Base-by-base conservation (phyloP, 2,797 vertebrate genomes). In the Peromyscus eremicus region DNA sequence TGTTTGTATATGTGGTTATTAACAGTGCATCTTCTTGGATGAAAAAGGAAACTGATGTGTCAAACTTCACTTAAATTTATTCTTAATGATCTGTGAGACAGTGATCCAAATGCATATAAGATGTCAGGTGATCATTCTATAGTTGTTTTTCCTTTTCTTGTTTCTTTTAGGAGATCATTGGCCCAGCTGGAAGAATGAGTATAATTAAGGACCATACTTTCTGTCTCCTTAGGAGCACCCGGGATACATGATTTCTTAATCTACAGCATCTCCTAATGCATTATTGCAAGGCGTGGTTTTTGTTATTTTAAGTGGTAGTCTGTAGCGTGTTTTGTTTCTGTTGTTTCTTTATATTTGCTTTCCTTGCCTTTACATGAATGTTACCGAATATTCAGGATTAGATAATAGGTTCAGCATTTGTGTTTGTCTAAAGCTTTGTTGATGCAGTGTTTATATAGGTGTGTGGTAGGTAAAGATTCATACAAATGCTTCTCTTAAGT, bases 161-260 rank as follows among this genome's bases (percentile, higher is more conserved):
- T 92, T 94, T 96, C 19, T 73, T 95, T 96, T 93, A 98, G 98
- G 94, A 96, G 96, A 97, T 43, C 2, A 0, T 0, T 68, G 95
- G 40, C 19, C 9, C 79, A 91, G 5, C 6, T n/a, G 12, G 84
- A 93, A 90, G 90, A 0, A 92, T 89, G 83, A 2, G 60, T 80
- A 68, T 75, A 68, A 52, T 43, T 86, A 91, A 94, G 77, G 96
- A 27, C 93, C 64, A 0, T n/a, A 82, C 2, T 89, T 73, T 89
- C 92, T 95, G 6, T 9, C 4, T 62, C 9, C 0, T 34, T 12
- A 92, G 55, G 16, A 34, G 80, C 88, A 57, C 13, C 10, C 0
- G 6, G 2, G 14, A 40, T 57, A 5, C 23, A 34, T 1, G 10
- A 34, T 68, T 81, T 73, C 64, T 2, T 88, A 80, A 49, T 68